Base-by-base conservation (phyloP, 2,888 invertebrate species). In the Drosophila differens region DNA sequence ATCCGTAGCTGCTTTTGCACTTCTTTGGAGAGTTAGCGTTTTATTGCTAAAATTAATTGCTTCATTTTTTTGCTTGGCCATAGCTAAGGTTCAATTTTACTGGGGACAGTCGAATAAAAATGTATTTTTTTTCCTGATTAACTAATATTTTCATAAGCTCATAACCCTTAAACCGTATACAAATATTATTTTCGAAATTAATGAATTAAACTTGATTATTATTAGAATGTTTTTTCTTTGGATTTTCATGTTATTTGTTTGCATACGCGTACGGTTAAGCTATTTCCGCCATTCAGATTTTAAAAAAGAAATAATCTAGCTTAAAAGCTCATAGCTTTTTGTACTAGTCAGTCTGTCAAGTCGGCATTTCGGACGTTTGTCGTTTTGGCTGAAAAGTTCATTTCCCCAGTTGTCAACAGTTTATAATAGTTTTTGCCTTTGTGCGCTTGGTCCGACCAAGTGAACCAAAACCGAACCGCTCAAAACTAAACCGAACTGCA, bases 361-460 rank as follows among this genome's bases (percentile, higher is more conserved):
- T 49, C 52, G 30, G 63, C 39, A 63, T 59, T 72, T 59, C 51
- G 67, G 74, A 74, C 79, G 74, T 78, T 83, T 85, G 80, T 80
- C 87, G 85, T 85, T 85, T 80, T 76, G 44, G 70, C 68, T 85
- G 73, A 85, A 85, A 83, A 75, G 82, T 87, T 87, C 82, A 85
- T 85, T 85, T 85, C 85, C 87, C 85, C 69, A 82, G 87, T 83
- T 85, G 85, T 85, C 87, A 87, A 78, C 82, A 67, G 78, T 76
- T 85, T 85, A 82, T 85, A 87, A 85, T 85, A 78, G 85, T 82
- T 85, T 85, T 76, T 75, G 79, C 76, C 69, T 82, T 82, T 76
- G 67, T 61, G 70, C 64, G 70, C 65, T 52, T 39, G 72, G 62
- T 47, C 57, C 68, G 58, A 39, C 63, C 68, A 58, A 76, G 57